Evolutionary conservation across 2,113 vertebrate species (phyloP).

Genomic region (Aldabrachelys gigantea): DNA sequence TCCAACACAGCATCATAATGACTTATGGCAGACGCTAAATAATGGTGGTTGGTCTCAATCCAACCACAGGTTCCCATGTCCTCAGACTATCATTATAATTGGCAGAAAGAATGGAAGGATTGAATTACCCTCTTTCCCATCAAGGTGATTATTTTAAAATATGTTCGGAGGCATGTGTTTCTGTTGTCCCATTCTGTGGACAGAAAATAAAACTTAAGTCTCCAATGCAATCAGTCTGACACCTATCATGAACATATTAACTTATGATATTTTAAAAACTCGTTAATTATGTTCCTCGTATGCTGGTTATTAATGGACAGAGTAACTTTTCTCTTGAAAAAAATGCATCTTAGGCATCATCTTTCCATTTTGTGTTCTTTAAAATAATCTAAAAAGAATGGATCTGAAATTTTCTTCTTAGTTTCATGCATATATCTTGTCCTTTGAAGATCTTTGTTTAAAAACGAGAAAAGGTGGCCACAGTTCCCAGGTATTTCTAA

Average conservation of each 20-base stretch:
- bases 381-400: not conserved
- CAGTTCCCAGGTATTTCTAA: not conserved
- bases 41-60: not conserved
- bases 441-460: not conserved
- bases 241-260: not conserved
- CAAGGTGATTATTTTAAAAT: not conserved
- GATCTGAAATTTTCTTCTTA: not conserved
- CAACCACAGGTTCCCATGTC: not conserved
- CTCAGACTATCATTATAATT: not conserved
- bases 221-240: not conserved
- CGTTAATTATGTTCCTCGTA: not conserved
- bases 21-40: not conserved
- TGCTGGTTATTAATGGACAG: not conserved
- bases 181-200: accelerated
- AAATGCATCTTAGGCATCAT: not conserved
- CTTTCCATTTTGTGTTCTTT: not conserved
- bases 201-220: not conserved
- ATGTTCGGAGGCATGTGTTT: not conserved
- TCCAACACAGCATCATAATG: not conserved
- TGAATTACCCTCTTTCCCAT: not conserved
- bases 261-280: not conserved
- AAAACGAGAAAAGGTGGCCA: not conserved
- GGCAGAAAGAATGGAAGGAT: not conserved
- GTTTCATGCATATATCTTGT: not conserved
- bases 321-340: not conserved